phyloP scores from a whole-genome alignment of 2,888 invertebrate species.

The Conus canariensis region DNA sequence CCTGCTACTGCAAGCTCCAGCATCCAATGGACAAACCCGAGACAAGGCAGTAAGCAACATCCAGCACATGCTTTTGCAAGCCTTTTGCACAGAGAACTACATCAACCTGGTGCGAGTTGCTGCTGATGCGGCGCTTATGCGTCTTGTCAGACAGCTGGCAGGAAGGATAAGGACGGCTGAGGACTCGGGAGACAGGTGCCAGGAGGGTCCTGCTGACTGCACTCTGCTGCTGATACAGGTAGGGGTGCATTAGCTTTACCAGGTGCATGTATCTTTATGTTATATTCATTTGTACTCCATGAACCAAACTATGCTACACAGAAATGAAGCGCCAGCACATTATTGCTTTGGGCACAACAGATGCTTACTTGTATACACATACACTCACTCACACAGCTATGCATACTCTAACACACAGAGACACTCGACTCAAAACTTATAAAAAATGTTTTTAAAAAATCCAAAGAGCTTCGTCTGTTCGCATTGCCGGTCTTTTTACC shows the following conservation, averaged over 20 bases:
- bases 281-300: not conserved
- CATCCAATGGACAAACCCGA: not conserved
- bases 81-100: conserved; percentile 39
- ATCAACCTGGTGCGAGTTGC: conserved; percentile 19
- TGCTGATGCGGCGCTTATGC: not conserved
- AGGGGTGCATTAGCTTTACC: not conserved
- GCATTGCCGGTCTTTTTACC: too few relatives aligned
- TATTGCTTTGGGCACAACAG: too few relatives aligned
- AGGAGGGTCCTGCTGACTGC: conserved; percentile 19
- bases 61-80: conserved; percentile 37
- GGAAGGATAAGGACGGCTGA: not conserved
- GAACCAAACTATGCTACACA: too few relatives aligned
- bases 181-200: not conserved
- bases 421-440: not conserved
- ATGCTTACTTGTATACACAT: too few relatives aligned
- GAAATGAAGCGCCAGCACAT: too few relatives aligned
- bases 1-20: conserved; percentile 11
- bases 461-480: too few relatives aligned
- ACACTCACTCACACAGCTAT: not conserved
- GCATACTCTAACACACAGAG: not conserved
- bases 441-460: too few relatives aligned
- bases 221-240: conserved; percentile 33
- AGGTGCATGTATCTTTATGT: not conserved
- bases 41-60: conserved; percentile 27
- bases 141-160: conserved; percentile 31